These are phyloP conservation scores for Phyllostomus hastatus DNA, from an alignment of 2,113 vertebrate species.

Conservation along the genomic window DNA sequence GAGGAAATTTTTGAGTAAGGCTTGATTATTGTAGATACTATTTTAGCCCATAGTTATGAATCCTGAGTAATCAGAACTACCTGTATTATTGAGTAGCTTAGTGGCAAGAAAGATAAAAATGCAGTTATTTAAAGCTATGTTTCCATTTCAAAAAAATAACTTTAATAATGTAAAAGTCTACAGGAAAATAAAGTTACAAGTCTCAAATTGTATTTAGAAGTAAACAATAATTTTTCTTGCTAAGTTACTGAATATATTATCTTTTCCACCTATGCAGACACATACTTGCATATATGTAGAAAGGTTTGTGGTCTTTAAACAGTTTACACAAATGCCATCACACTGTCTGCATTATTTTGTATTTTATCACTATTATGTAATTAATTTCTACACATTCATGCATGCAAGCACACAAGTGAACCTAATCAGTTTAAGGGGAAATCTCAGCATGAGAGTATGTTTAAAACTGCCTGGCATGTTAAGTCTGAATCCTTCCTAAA, in stretches of 20 bases:
- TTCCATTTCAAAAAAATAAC: neutral
- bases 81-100: neutral
- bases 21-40: neutral
- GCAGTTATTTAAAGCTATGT: neutral
- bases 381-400: neutral
- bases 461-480: neutral
- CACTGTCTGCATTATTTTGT: neutral
- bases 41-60: slow-evolving; percentile 38
- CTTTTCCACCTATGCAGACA: neutral
- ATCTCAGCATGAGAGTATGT: neutral
- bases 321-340: neutral
- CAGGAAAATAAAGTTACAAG: neutral
- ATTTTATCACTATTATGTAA: neutral
- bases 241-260: neutral
- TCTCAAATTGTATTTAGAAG: slow-evolving; percentile 35
- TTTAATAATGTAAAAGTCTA: neutral
- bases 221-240: neutral
- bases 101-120: slow-evolving; percentile 11
- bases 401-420: neutral
- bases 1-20: neutral
- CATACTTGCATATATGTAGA: neutral
- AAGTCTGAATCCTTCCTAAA: neutral
- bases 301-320: neutral
- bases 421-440: neutral
- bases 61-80: slow-evolving; percentile 19